Evolutionary conservation across 1,140 invertebrate species (phyloP), one percentile per base, ranked within the genome.

Genomic region (Bilobella aurantiaca): DNA sequence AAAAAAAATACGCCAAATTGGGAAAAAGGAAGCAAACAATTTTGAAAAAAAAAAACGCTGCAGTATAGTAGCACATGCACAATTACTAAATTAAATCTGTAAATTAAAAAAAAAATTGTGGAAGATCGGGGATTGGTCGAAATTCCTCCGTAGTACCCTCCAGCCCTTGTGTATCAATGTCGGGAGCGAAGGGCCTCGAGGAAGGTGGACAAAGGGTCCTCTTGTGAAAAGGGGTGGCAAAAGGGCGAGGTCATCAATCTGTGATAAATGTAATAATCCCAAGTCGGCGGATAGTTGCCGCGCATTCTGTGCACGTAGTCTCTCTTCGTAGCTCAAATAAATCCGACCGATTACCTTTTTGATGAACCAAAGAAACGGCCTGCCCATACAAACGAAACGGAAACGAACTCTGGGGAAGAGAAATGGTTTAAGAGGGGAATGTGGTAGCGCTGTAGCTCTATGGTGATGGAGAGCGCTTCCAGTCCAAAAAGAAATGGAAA

Each of bases 191-290:
- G n/a, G n/a, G n/a, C n/a, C n/a, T n/a, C n/a, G n/a, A n/a, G n/a
- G n/a, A 14, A 23, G n/a, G n/a, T 16, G 23, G 14, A 29, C 12
- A 37, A 37, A 61, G n/a, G 30, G 46, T 58, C 12, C 14, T 12
- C 34, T 42, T 42, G 8, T 5, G 8, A 12, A 8, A 32, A 28
- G 21, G n/a, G 42, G 18, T 34, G 46, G 57, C 42, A 66, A 68
- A 66, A 62, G 62, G 63, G 63, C 64, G 67, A 69, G 64, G 67
- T 68, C 70, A 68, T 71, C 70, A 69, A 71, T 71, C 67, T 71
- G 64, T 71, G 70, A 71, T 71, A 69, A 71, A 71, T 71, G 70
- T 69, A 71, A 71, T 71, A 69, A 69, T 71, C 64, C 67, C 25
- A 42, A 57, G 31, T 23, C n/a, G 53, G 21, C 57, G 58, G 57